Evolutionary conservation across 2,797 vertebrate species (phyloP).

Genomic region (Alauda arvensis): DNA sequence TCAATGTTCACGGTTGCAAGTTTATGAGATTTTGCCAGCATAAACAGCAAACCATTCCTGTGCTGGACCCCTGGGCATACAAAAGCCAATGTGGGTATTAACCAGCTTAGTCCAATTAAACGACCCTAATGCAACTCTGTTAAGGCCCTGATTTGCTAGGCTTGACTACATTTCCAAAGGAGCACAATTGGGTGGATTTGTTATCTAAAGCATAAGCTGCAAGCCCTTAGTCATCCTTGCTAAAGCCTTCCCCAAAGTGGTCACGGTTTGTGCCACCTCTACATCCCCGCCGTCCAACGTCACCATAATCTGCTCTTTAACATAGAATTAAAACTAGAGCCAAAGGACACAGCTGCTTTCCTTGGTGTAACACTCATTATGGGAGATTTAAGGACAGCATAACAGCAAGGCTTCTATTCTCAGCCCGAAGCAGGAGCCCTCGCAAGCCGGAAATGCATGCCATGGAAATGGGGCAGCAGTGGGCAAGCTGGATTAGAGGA

Average conservation of each 20-base stretch:
- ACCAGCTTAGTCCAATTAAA: conserved; percentile 66
- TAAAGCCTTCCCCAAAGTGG: conserved; percentile 43
- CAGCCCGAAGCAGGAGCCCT: background rate
- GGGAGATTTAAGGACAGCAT: conserved; percentile 33
- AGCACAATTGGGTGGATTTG: conserved; percentile 51
- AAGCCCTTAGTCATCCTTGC: conserved; percentile 55
- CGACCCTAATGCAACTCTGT: conserved; percentile 9
- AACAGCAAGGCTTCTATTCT: conserved; percentile 54
- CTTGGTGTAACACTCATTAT: conserved; percentile 45
- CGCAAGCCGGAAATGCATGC: conserved; percentile 43
- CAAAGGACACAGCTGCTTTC: conserved; percentile 55
- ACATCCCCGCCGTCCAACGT: background rate
- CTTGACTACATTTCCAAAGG: conserved; percentile 34
- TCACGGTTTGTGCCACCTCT: conserved; percentile 24
- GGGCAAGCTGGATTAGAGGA: conserved; percentile 28
- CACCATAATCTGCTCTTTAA: conserved; percentile 58
- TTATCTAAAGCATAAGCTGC: conserved; percentile 45
- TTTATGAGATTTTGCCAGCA: background rate
- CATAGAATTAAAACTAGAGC: conserved; percentile 51
- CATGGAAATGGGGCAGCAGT: conserved; percentile 43
- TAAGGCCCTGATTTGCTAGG: conserved; percentile 36
- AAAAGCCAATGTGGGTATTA: conserved; percentile 26
- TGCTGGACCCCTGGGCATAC: background rate
- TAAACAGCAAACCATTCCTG: background rate
- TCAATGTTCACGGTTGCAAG: background rate